Conservation (phyloP, 2,797 vertebrate genomes). For the Hipposideros larvatus region DNA sequence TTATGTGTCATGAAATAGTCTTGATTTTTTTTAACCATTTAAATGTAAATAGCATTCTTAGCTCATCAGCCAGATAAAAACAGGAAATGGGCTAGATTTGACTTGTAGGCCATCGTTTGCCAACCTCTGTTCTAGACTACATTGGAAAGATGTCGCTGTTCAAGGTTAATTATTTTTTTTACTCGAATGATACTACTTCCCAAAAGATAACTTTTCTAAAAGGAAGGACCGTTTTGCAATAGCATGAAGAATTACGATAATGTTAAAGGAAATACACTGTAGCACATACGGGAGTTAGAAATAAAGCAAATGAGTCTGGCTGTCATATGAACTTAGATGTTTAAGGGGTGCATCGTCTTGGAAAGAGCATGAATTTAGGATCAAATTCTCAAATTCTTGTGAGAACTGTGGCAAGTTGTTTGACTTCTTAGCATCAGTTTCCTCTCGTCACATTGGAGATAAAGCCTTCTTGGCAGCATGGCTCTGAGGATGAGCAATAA, state of each 20-base stretch:
- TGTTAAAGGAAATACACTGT: background rate
- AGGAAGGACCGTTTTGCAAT: constrained; percentile 28
- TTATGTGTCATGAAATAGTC: constrained; percentile 37
- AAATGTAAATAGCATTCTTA: background rate
- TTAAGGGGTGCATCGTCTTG: background rate
- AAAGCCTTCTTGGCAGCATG: background rate
- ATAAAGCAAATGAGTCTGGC: background rate
- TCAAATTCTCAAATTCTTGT: background rate
- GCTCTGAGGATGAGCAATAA: background rate
- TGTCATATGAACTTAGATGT: background rate
- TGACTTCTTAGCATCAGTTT: background rate
- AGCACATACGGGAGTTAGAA: background rate
- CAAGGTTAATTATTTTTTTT: constrained; percentile 40
- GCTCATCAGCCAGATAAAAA: background rate
- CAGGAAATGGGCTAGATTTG: background rate
- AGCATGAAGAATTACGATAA: background rate
- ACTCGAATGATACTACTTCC: background rate
- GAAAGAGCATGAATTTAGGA: background rate
- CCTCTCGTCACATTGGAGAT: background rate
- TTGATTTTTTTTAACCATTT: background rate
- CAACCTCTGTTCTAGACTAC: background rate
- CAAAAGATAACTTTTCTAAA: background rate
- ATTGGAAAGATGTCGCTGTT: background rate
- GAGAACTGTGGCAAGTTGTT: background rate
- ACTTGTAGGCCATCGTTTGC: background rate